Evolutionary conservation across 2,888 invertebrate species (phyloP).

Genomic region (Apotomis betuletana): DNA sequence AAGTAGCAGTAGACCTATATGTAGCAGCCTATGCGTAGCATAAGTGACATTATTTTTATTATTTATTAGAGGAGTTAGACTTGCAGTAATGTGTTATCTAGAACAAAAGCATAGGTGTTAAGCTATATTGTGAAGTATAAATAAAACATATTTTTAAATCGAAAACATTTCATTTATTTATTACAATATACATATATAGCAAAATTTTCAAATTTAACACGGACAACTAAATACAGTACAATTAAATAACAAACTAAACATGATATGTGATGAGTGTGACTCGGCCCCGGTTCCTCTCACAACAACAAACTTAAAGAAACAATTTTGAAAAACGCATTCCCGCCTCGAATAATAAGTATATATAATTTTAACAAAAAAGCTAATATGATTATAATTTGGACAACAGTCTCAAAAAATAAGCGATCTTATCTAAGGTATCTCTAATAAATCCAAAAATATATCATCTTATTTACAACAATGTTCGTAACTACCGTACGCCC

Average conservation of each 20-base stretch:
- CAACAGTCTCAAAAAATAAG: constrained; percentile 82
- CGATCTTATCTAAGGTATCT: constrained; percentile 60
- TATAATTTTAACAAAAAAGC: constrained; percentile 66
- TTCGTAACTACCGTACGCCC: neutral
- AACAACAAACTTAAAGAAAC: constrained; percentile 73
- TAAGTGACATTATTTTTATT: too few species aligned
- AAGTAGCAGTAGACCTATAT: too few species aligned
- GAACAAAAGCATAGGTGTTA: too few species aligned
- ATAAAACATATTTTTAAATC: constrained; percentile 45
- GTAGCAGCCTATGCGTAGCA: too few species aligned
- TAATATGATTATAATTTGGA: constrained; percentile 73
- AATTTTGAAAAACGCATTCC: constrained; percentile 69
- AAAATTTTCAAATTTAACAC: constrained; percentile 75
- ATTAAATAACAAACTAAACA: constrained; percentile 78
- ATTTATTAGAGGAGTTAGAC: too few species aligned
- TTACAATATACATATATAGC: constrained; percentile 59
- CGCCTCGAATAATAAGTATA: constrained; percentile 53
- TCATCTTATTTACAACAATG: constrained; percentile 66
- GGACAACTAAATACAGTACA: constrained; percentile 77
- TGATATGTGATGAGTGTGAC: constrained; percentile 78
- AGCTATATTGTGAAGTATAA: neutral
- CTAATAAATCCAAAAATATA: constrained; percentile 76
- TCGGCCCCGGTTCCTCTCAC: constrained; percentile 70
- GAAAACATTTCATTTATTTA: constrained; percentile 74
- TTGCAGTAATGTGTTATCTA: too few species aligned